Base-by-base conservation (phyloP, 1,140 invertebrate genomes). In the Sitobion miscanthi region DNA sequence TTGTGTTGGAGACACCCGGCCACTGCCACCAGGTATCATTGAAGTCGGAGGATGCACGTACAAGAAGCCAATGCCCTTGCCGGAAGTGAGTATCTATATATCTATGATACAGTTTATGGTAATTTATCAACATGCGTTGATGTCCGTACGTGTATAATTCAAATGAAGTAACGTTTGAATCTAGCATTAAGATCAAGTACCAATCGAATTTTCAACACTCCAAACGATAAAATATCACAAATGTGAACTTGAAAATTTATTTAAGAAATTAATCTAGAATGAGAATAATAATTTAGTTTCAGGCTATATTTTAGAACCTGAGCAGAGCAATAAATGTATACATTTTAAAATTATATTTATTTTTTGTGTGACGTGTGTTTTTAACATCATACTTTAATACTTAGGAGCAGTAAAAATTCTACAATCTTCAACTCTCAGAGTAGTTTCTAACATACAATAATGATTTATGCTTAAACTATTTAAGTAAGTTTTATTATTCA, bases 11-110 rank as follows among this genome's bases (percentile, higher is more conserved):
- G 95, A 95, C 8, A 94, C 96, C 0, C 95, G 95, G 69, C 95
- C 96, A 0, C 94, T 94, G 9, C 95, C 95, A 11, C 95, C 96
- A 4, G 95, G 95, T 57, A 94, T 96, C 1, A 94, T 97, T 8
- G 96, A 97, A 95, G 95, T 97, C 38, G 96, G 96, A 17, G 96
- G 96, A 38, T 94, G 97, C 11, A 96, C 96, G 93, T 94, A 96
- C 8, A 94, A 95, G 14, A 94, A 93, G 0, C 90, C 95, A 1
- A 94, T 95, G 52, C 94, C 94, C 20, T 45, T 94, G 25, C 93
- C 94, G 7, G 9, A 82, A 38, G 94, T 94, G 49, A 93, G 49
- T n/a, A 69, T 14, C 62, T 69, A n/a, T n/a, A 14, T 69, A 3
- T 25, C 23, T 30, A 62, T 30, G 30, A 30, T 62, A 62, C 30